phyloP scores from a whole-genome alignment of 2,888 invertebrate species.

The Mycalesis mineus region DNA sequence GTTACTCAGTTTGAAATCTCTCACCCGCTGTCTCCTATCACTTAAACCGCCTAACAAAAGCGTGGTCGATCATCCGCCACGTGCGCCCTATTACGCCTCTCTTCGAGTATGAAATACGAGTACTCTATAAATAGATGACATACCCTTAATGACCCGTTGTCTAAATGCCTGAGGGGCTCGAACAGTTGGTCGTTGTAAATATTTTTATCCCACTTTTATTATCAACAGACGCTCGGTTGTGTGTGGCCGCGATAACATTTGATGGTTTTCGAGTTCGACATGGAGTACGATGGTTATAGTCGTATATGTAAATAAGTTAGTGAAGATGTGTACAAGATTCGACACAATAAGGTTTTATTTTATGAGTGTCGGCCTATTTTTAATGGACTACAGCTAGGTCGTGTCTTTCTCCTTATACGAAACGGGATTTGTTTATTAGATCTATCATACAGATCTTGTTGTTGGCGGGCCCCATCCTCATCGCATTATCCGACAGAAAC shows the following conservation, averaged over 20 bases:
- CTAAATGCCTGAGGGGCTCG: conserved; percentile 43
- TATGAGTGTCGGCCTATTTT: no score
- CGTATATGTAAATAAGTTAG: background rate
- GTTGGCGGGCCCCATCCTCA: no score
- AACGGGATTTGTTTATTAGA: no score
- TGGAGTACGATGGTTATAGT: background rate
- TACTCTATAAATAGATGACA: conserved; percentile 53
- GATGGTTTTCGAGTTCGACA: conserved; percentile 4
- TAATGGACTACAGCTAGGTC: no score
- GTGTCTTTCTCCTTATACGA: no score
- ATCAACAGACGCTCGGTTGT: conserved; percentile 37
- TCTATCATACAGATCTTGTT: no score
- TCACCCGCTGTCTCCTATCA: conserved; percentile 8
- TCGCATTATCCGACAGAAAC: no score
- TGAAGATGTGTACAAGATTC: no score
- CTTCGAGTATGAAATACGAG: conserved; percentile 65
- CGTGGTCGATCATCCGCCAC: conserved; percentile 43
- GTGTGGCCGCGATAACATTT: conserved; percentile 35
- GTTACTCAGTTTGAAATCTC: no score
- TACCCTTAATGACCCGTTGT: conserved; percentile 67
- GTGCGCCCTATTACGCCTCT: conserved; percentile 67
- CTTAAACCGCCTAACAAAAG: conserved; percentile 17
- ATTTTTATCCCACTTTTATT: conserved; percentile 45
- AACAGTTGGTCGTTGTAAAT: conserved; percentile 45
- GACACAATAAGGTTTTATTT: no score